Base-by-base conservation (phyloP, 2,113 vertebrate species). In the Calyptommatus sinebrachiatus region DNA sequence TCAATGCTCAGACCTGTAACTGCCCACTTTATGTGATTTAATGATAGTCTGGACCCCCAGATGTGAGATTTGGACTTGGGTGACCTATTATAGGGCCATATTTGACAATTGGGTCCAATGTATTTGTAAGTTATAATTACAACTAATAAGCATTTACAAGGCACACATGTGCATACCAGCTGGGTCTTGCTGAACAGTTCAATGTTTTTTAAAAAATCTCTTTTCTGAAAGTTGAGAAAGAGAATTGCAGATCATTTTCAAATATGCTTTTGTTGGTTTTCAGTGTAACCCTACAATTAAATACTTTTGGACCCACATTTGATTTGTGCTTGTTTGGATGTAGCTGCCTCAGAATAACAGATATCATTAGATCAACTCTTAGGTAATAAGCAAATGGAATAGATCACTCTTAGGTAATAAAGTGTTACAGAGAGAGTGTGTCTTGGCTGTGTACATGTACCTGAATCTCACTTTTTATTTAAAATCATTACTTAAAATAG, bases 121-220 rank as follows among this genome's bases (percentile, higher is more conserved):
- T 50, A 14, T 48, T 57, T 48, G 65, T 62, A 75, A 76, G 45
- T 73, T 76, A 46, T 70, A 61, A 63, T 71, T 63, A 62, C 28
- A 63, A 62, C 57, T 31, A 50, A 71, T 63, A 76, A 70, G 80
- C 57, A 71, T 76, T 76, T 50, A 61, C 70, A 76, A 76, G 57
- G 41, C 62, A 62, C 16, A 48, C 20, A 61, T 76, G 14, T 29
- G 35, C 53, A 29, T 70, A 76, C 26, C 74, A 77, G 67, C 60
- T 65, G 28, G 22, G 29, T 16, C 41, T 62, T 20, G 26, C 35
- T 71, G n/a, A 35, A 79, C 16, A 71, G 20, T n/a, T 28, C 57
- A n/a, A n/a, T n/a, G 18, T 4, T 16, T 57, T 57, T 57, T 18
- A 57, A 57, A 73, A 74, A 31, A 9, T 57, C 7, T 41, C 14